Evolutionary conservation across 2,888 invertebrate species (phyloP).

Genomic region (Choristoneura rosaceana): DNA sequence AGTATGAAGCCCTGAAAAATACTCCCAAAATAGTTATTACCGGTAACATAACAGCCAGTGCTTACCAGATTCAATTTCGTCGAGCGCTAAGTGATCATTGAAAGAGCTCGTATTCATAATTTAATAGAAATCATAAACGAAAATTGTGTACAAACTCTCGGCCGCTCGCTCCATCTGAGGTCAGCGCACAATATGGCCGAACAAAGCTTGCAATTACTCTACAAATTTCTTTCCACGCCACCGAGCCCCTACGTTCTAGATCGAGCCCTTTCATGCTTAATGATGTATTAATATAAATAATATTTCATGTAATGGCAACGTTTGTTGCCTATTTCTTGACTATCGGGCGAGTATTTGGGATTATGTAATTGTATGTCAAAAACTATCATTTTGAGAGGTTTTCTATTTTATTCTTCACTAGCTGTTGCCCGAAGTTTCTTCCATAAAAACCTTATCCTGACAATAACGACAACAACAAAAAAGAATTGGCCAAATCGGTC

Average conservation of each 20-base stretch:
- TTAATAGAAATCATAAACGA: conserved; percentile 1
- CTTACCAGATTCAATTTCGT: background rate
- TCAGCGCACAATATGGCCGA: conserved; percentile 21
- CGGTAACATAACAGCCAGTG: too few species aligned
- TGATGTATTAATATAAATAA: conserved; percentile 39
- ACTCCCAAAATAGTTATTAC: too few species aligned
- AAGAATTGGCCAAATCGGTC: too few species aligned
- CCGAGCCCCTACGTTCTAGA: conserved; percentile 6
- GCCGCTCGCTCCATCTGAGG: background rate
- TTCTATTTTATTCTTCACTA: too few species aligned
- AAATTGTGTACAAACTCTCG: conserved; percentile 12
- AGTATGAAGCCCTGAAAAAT: too few species aligned
- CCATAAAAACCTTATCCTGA: too few species aligned
- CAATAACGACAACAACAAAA: too few species aligned
- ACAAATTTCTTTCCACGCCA: conserved; percentile 12
- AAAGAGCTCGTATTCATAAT: background rate
- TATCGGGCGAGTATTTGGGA: too few species aligned
- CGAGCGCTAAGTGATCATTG: background rate
- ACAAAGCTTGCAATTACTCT: conserved; percentile 35
- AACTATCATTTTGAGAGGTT: too few species aligned
- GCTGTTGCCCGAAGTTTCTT: too few species aligned
- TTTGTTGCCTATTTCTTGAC: background rate
- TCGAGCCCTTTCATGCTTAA: conserved; percentile 25
- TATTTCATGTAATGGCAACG: conserved; percentile 17
- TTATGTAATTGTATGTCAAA: too few species aligned